A percentile compares a stretch with the other conserved stretches of the same genome.
phyloP scores from a whole-genome alignment of 2,888 invertebrate genomes.

The Sphaerophoria taeniata region DNA sequence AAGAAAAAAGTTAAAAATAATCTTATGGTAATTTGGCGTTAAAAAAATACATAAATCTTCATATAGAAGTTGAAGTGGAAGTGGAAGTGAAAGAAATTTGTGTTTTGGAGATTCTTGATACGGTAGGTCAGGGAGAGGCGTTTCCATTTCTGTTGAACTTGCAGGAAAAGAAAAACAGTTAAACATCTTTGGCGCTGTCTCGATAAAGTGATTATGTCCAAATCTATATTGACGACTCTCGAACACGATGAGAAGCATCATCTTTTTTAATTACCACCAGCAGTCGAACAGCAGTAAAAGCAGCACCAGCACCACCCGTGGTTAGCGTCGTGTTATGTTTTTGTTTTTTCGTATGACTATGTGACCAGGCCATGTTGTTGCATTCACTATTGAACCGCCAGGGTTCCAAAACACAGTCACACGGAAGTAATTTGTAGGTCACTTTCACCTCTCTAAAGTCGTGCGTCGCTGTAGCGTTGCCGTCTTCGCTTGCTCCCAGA shows the following conservation, averaged over 20 bases:
- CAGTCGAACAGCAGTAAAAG: background rate
- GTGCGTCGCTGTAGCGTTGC: slow-evolving; percentile 39
- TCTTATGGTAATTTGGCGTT: slow-evolving; percentile 60
- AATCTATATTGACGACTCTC: slow-evolving; percentile 49
- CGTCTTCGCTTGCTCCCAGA: slow-evolving; percentile 8
- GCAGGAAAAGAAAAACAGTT: slow-evolving; percentile 25
- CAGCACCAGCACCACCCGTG: slow-evolving; percentile 40
- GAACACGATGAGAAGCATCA: slow-evolving; percentile 37
- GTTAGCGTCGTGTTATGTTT: slow-evolving; percentile 18
- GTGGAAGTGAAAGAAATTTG: slow-evolving; percentile 30
- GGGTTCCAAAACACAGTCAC: slow-evolving; percentile 74
- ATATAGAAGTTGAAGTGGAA: background rate
- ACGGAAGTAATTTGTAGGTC: slow-evolving; percentile 81
- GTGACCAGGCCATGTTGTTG: slow-evolving; percentile 49
- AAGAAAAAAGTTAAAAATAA: slow-evolving; percentile 24
- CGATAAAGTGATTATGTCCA: slow-evolving; percentile 59
- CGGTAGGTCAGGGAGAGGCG: slow-evolving; percentile 71
- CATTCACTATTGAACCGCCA: slow-evolving; percentile 63
- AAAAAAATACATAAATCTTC: slow-evolving; percentile 46
- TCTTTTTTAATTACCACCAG: slow-evolving; percentile 51
- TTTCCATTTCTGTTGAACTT: slow-evolving; percentile 72
- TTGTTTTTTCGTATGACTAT: slow-evolving; percentile 20
- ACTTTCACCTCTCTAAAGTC: slow-evolving; percentile 79
- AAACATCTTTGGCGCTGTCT: background rate
- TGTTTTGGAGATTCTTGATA: slow-evolving; percentile 25